Conservation (phyloP, 2,113 vertebrate genomes). For the Passerina amoena region DNA sequence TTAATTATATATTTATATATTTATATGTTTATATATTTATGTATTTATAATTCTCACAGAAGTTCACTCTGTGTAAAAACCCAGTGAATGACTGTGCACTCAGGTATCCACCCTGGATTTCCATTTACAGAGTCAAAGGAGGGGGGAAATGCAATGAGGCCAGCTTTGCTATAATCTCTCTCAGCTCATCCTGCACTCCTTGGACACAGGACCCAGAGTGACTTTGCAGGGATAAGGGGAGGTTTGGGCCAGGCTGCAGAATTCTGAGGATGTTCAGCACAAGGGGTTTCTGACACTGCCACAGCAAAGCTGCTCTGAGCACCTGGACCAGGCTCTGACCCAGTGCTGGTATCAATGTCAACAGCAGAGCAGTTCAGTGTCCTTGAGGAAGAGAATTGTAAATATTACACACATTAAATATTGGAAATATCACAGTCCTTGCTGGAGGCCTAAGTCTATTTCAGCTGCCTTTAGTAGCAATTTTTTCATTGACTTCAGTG, state of each 20-base stretch:
- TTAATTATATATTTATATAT: neutral
- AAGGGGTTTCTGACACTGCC: neutral
- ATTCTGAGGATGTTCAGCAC: neutral
- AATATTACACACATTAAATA: neutral
- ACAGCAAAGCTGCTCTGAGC: neutral
- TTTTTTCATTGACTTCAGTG: neutral
- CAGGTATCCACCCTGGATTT: neutral
- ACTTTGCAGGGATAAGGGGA: neutral
- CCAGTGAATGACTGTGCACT: neutral
- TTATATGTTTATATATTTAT: neutral
- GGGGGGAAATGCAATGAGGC: neutral
- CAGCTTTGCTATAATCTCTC: neutral
- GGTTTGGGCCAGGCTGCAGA: neutral
- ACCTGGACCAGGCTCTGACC: neutral
- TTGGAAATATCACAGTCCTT: neutral
- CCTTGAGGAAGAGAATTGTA: neutral
- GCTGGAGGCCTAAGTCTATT: neutral
- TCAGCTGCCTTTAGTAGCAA: neutral
- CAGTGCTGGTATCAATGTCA: fast-evolving
- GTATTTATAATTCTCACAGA: neutral
- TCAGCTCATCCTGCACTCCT: neutral
- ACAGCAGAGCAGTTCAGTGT: neutral
- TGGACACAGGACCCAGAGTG: neutral
- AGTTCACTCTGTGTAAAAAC: neutral
- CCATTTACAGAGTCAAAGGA: neutral